phyloP scores from a whole-genome alignment of 2,113 vertebrate genomes.

The Protobothrops flavoviridis region DNA sequence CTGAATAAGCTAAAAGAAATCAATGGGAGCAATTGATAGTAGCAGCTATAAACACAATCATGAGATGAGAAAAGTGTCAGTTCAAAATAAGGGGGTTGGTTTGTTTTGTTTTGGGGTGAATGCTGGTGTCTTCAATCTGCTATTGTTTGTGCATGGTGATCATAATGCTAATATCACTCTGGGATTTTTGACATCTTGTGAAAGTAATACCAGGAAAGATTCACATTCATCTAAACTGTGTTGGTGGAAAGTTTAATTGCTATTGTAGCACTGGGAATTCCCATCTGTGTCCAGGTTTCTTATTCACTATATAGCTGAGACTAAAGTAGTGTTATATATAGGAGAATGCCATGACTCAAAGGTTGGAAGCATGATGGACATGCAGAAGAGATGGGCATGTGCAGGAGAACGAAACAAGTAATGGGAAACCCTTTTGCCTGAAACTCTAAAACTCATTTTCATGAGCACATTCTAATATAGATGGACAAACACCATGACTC shows the following conservation, averaged over 20 bases:
- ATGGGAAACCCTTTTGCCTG: neutral
- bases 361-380: neutral
- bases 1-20: conserved; percentile 14
- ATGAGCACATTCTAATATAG: neutral
- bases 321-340: neutral
- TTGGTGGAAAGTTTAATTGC: neutral
- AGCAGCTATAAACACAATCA: conserved; percentile 1
- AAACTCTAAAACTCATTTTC: neutral
- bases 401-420: neutral
- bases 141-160: neutral
- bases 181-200: neutral
- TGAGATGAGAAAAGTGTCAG: neutral
- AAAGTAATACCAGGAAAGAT: neutral
- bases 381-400: neutral
- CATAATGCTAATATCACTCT: neutral
- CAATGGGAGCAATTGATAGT: conserved; percentile 21
- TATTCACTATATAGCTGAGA: neutral
- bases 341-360: neutral
- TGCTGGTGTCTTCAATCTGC: neutral
- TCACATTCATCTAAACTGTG: neutral
- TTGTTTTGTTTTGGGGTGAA: neutral
- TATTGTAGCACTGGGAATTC: neutral
- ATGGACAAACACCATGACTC: neutral
- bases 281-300: neutral
- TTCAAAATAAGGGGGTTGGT: neutral